Conservation (phyloP, 2,113 vertebrate genomes). For the Oryzias melastigma region DNA sequence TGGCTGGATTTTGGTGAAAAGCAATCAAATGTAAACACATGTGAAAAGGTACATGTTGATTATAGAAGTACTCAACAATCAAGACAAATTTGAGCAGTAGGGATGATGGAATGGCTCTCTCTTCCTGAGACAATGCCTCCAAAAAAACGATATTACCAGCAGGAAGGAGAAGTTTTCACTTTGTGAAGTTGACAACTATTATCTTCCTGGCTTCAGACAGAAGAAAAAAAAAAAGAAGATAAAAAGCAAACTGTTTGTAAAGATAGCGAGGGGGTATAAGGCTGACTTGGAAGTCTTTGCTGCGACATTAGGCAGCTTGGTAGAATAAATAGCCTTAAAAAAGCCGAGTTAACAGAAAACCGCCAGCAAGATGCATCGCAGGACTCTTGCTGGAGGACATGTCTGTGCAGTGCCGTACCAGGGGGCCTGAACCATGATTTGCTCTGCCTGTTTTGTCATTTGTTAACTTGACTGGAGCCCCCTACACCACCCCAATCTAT, state of each 20-base stretch:
- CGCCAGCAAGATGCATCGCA: slow-evolving; percentile 70
- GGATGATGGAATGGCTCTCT: slow-evolving; percentile 27
- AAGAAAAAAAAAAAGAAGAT: neutral
- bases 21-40: slow-evolving; percentile 42
- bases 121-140: slow-evolving; percentile 7
- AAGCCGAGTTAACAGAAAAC: slow-evolving; percentile 74
- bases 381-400: slow-evolving; percentile 53
- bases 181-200: slow-evolving; percentile 30
- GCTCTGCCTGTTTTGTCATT: slow-evolving; percentile 66
- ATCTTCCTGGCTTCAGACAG: neutral
- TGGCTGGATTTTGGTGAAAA: slow-evolving; percentile 55
- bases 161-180: slow-evolving; percentile 20
- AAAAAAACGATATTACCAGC: slow-evolving; percentile 16
- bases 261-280: slow-evolving; percentile 31
- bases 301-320: slow-evolving; percentile 48
- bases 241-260: slow-evolving; percentile 33
- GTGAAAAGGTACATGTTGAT: slow-evolving; percentile 56
- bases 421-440: slow-evolving; percentile 58
- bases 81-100: slow-evolving; percentile 25
- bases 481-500: neutral
- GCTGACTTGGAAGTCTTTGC: slow-evolving; percentile 56
- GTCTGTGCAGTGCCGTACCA: slow-evolving; percentile 45
- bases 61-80: slow-evolving; percentile 37
- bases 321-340: slow-evolving; percentile 73
- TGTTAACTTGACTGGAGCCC: slow-evolving; percentile 55